Conservation (phyloP, 35 echinoderm and acorn worm species). For the Eucidaris tribuloides region DNA sequence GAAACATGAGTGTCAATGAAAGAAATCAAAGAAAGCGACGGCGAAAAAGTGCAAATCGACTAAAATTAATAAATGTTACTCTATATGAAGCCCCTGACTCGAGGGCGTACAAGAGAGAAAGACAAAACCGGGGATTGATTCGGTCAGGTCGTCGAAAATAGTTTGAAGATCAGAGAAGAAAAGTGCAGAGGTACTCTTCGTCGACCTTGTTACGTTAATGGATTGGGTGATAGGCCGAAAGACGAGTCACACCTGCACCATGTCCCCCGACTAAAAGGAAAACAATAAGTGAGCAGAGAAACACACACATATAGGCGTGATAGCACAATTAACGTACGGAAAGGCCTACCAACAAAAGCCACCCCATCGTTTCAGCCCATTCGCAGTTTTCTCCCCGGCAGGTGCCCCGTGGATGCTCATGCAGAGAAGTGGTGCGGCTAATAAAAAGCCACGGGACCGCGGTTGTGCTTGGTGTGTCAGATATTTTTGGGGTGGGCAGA, state of each 20-base stretch:
- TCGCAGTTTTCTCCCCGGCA: neutral
- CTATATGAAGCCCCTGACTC: constrained; percentile 10
- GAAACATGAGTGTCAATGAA: constrained; percentile 18
- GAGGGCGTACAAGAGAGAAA: neutral
- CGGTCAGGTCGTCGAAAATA: constrained; percentile 6
- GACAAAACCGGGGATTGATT: constrained; percentile 25
- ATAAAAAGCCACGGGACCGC: neutral
- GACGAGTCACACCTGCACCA: neutral
- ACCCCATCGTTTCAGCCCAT: neutral
- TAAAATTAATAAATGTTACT: constrained; percentile 35
- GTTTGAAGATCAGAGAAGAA: neutral
- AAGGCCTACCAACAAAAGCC: neutral
- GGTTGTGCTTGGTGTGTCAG: neutral
- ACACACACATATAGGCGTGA: neutral
- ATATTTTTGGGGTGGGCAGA: neutral
- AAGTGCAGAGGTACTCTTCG: neutral
- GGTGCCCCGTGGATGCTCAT: neutral
- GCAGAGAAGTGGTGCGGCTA: neutral
- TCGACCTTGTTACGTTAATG: neutral
- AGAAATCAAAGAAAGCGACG: constrained; percentile 32
- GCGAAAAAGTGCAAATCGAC: constrained; percentile 25
- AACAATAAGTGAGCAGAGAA: neutral
- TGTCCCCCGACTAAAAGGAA: neutral
- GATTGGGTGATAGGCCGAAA: constrained; percentile 6
- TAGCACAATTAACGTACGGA: neutral